Conservation (phyloP, 2,888 invertebrate genomes). For the Actias luna region DNA sequence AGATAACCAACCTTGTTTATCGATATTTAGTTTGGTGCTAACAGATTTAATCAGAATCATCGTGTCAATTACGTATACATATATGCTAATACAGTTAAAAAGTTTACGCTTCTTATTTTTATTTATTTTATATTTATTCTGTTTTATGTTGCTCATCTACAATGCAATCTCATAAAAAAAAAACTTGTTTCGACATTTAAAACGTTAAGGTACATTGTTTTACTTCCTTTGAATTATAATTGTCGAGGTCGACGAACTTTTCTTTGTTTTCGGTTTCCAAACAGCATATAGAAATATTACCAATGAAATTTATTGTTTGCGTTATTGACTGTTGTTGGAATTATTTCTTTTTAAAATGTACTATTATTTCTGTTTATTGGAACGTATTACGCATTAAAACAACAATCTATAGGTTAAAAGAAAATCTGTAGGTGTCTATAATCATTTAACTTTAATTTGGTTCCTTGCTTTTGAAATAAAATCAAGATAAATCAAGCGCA, state of each 20-base stretch:
- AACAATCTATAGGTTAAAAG: too few species aligned
- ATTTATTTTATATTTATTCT: not conserved
- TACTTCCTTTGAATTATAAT: constrained; percentile 15
- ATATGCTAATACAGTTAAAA: not conserved
- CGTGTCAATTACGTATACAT: not conserved
- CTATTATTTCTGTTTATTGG: too few species aligned
- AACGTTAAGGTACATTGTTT: constrained; percentile 11
- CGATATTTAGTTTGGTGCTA: not conserved
- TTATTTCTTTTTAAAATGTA: not conserved
- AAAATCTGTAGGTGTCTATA: too few species aligned
- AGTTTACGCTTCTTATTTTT: not conserved
- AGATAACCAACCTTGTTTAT: not conserved
- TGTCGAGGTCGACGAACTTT: constrained; percentile 11
- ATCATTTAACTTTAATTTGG: too few species aligned
- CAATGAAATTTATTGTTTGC: constrained; percentile 2
- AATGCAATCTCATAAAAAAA: constrained; percentile 5
- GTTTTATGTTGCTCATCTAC: constrained; percentile 2
- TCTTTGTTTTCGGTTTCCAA: constrained; percentile 10
- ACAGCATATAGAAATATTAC: constrained; percentile 4
- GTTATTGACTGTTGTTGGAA: not conserved
- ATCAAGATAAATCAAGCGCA: too few species aligned
- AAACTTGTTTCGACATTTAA: constrained; percentile 3
- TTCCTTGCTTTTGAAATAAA: too few species aligned
- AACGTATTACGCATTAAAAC: too few species aligned
- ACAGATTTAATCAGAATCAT: not conserved